A percentile compares a stretch with the other conserved stretches of the same genome.
These are phyloP conservation scores for Calcarius lapponicus DNA, from an alignment of 2,797 vertebrate species.

Conservation along the genomic window DNA sequence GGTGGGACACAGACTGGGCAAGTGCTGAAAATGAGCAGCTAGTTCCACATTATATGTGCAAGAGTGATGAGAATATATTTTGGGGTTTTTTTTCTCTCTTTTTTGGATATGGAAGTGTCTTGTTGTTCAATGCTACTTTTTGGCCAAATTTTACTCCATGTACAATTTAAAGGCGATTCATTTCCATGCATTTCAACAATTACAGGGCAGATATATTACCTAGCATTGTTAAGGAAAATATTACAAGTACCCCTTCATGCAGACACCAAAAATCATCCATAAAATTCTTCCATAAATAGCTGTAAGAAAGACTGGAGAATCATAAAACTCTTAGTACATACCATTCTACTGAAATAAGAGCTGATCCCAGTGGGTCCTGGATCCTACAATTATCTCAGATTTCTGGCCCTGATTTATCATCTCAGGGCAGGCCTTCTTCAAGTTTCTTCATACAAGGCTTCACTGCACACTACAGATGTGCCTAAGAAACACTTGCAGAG, in stretches of 20 bases:
- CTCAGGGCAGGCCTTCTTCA: not conserved
- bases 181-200: not conserved
- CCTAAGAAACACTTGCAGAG: not conserved
- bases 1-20: not conserved
- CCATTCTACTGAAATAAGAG: slow-evolving; percentile 19
- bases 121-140: not conserved
- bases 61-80: not conserved
- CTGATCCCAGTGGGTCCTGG: not conserved
- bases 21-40: not conserved
- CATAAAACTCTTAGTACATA: slow-evolving; percentile 12
- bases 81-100: accelerated
- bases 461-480: not conserved
- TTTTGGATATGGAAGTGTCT: not conserved
- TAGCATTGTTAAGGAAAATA: not conserved
- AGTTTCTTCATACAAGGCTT: not conserved
- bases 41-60: not conserved
- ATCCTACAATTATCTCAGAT: not conserved
- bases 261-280: not conserved
- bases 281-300: slow-evolving; percentile 19
- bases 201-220: not conserved
- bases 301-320: not conserved
- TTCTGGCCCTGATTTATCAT: not conserved
- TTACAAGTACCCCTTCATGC: not conserved
- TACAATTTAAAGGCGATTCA: not conserved
- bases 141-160: not conserved